Conservation (phyloP, 1,140 invertebrate genomes). For the Aphaenogaster rudis region DNA sequence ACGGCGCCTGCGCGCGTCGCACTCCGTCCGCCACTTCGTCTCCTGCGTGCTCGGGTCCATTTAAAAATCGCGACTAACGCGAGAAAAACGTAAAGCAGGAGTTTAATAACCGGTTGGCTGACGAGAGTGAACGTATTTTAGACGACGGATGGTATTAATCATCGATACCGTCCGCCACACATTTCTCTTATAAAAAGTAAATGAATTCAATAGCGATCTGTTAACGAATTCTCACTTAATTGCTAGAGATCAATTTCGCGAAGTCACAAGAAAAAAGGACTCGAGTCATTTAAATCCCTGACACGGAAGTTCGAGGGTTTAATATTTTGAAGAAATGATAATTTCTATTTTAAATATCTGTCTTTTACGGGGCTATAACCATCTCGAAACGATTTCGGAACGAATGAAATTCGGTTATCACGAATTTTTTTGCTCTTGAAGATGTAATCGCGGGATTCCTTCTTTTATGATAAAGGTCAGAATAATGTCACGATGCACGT, state of each 20-base stretch:
- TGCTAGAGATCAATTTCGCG: background rate
- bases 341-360: constrained; percentile 4
- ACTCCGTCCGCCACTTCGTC: background rate
- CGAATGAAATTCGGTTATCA: background rate
- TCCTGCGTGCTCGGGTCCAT: background rate
- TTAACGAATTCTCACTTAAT: background rate
- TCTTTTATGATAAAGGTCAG: background rate
- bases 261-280: background rate
- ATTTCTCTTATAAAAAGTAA: background rate
- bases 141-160: constrained; percentile 30
- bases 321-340: background rate
- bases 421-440: background rate
- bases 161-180: background rate
- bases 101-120: constrained; percentile 52
- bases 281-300: background rate
- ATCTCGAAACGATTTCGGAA: background rate
- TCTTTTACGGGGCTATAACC: background rate
- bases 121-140: constrained; percentile 35
- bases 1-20: constrained; percentile 28
- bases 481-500: background rate
- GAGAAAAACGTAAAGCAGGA: constrained; percentile 27
- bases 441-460: background rate
- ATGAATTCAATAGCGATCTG: background rate
- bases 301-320: background rate
- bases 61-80: constrained; percentile 33